A percentile compares a stretch with the other conserved stretches of the same genome.
Conservation (phyloP, 2,797 vertebrate genomes). For the Knipowitschia caucasica region DNA sequence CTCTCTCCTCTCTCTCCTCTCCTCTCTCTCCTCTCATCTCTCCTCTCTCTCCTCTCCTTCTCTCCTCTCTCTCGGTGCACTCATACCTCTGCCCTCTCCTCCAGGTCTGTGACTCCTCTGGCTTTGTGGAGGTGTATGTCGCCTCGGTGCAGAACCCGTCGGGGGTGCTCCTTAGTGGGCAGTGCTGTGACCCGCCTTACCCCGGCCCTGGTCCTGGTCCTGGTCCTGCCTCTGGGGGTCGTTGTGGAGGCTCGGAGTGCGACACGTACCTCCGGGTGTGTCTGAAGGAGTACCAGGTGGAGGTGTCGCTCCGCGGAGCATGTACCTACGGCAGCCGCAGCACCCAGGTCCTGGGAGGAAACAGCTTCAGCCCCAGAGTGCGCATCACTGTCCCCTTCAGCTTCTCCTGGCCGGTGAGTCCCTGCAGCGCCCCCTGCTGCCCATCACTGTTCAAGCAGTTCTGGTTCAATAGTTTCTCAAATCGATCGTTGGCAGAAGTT, state of each 20-base stretch:
- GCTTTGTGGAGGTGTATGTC: slow-evolving; percentile 95
- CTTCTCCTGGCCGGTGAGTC: slow-evolving; percentile 94
- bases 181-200: slow-evolving; percentile 85
- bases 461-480: too few species aligned
- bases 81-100: slow-evolving; percentile 38
- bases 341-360: slow-evolving; percentile 89
- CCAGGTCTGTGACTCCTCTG: slow-evolving; percentile 85
- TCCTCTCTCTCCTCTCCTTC: neutral
- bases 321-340: slow-evolving; percentile 89
- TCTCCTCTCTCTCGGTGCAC: slow-evolving; percentile 44
- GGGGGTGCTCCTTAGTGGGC: slow-evolving; percentile 85
- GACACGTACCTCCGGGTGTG: slow-evolving; percentile 91
- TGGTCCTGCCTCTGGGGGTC: slow-evolving; percentile 62
- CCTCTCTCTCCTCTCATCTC: neutral
- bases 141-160: slow-evolving; percentile 85
- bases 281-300: slow-evolving; percentile 92
- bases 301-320: slow-evolving; percentile 79
- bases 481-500: too few species aligned
- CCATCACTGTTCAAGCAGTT: too few species aligned
- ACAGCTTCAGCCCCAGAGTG: slow-evolving; percentile 87
- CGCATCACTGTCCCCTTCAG: slow-evolving; percentile 89
- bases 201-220: slow-evolving; percentile 70
- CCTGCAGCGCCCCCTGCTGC: too few species aligned
- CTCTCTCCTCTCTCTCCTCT: neutral
- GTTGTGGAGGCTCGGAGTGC: slow-evolving; percentile 85